A percentile compares a stretch with the other conserved stretches of the same genome.
These are phyloP conservation scores for Bambusicola thoracicus DNA, from an alignment of 2,113 vertebrate species.

Conservation along the genomic window DNA sequence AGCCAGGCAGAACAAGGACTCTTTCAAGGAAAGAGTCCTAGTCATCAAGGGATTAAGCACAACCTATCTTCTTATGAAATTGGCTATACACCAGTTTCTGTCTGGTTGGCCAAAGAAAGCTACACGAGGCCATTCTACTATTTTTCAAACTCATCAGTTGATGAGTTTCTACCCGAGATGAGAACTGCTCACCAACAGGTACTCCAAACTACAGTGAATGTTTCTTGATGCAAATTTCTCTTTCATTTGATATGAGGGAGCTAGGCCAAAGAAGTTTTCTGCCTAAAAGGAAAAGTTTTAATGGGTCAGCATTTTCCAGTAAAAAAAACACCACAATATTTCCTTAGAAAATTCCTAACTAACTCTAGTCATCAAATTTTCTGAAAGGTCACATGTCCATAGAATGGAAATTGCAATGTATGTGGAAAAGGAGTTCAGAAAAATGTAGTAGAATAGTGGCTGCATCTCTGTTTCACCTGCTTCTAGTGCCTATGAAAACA, in stretches of 20 bases:
- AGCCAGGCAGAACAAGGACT: background rate
- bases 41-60: background rate
- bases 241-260: background rate
- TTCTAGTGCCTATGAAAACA: background rate
- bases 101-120: background rate
- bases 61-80: background rate
- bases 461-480: background rate
- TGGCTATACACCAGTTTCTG: background rate
- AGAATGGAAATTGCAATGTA: background rate
- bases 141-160: background rate
- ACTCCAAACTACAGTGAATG: background rate
- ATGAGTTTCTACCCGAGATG: background rate
- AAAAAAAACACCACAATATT: background rate
- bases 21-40: background rate
- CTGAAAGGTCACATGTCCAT: background rate
- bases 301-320: background rate
- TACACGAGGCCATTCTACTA: background rate
- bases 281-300: background rate
- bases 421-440: background rate
- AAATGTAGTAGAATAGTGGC: background rate
- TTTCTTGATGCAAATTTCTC: background rate
- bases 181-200: background rate
- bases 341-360: slow-evolving; percentile 7
- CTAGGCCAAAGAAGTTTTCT: background rate
- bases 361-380: slow-evolving; percentile 1